A percentile compares a stretch with the other conserved stretches of the same genome.
These are phyloP conservation scores for Cottoperca gobio DNA, from an alignment of 2,797 vertebrate species.

Conservation along the genomic window DNA sequence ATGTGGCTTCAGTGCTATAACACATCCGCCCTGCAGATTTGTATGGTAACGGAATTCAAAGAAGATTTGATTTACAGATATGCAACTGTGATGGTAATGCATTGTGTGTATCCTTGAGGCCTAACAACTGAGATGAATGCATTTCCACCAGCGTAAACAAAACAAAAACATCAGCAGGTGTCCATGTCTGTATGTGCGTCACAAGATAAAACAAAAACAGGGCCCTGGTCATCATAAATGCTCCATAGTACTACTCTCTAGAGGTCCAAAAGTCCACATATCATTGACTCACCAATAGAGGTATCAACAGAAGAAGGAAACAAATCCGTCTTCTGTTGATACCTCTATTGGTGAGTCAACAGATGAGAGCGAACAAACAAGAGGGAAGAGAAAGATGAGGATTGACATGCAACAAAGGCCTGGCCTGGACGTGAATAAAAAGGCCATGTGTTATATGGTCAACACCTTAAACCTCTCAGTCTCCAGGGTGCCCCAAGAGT, in stretches of 20 bases:
- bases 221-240: neutral
- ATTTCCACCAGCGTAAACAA: neutral
- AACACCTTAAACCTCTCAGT: neutral
- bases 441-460: neutral
- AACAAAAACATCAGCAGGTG: neutral
- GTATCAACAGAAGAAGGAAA: too few relatives aligned
- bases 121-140: neutral
- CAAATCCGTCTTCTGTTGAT: fast-evolving
- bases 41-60: neutral
- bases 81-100: neutral
- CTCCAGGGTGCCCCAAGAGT: neutral
- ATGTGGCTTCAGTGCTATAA: neutral
- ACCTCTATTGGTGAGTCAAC: neutral
- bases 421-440: neutral
- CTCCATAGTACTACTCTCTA: neutral
- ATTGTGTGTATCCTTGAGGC: neutral
- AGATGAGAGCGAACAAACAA: neutral
- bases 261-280: too few relatives aligned
- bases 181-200: neutral
- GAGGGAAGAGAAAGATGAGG: too few relatives aligned
- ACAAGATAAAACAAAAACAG: neutral
- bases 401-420: neutral
- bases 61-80: neutral
- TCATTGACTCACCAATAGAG: too few relatives aligned
- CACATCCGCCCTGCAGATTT: neutral